These are phyloP conservation scores for Polydrusus cervinus DNA, from an alignment of 2,888 invertebrate species.

Conservation along the genomic window DNA sequence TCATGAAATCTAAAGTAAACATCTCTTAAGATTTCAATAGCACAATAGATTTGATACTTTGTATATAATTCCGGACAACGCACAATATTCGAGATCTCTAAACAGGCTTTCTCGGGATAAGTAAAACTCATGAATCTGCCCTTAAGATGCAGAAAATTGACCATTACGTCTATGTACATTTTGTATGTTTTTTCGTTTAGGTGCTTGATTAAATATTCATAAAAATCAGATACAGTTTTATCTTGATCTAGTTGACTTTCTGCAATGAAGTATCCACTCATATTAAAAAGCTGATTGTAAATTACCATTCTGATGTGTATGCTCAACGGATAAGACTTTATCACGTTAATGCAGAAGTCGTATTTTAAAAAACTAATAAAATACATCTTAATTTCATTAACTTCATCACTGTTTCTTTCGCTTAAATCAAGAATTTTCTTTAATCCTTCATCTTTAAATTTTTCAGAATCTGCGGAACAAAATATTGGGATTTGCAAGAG, in stretches of 20 bases:
- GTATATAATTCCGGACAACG: constrained; percentile 8
- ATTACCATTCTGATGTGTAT: constrained; percentile 18
- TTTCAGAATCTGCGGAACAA: background rate
- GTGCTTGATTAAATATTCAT: constrained; percentile 19
- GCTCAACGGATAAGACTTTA: background rate
- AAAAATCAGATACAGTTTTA: constrained; percentile 2
- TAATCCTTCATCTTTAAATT: background rate
- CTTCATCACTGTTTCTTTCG: background rate
- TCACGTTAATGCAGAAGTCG: background rate
- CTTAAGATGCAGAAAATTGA: constrained; percentile 10
- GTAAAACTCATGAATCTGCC: constrained; percentile 1
- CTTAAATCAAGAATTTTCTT: constrained; percentile 17
- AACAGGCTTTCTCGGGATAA: constrained; percentile 14
- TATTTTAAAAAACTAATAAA: background rate
- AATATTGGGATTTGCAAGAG: no score
- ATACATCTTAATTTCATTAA: background rate
- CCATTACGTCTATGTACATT: background rate
- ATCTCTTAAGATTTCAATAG: background rate
- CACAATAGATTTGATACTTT: constrained; percentile 28
- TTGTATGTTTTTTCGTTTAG: constrained; percentile 5
- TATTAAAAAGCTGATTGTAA: constrained; percentile 1
- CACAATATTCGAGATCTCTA: constrained; percentile 16
- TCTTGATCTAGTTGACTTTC: constrained; percentile 7
- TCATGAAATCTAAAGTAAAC: background rate
- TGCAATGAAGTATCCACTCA: background rate